phyloP scores from a whole-genome alignment of 2,797 vertebrate genomes.

The Gymnoscopelus braueri region DNA sequence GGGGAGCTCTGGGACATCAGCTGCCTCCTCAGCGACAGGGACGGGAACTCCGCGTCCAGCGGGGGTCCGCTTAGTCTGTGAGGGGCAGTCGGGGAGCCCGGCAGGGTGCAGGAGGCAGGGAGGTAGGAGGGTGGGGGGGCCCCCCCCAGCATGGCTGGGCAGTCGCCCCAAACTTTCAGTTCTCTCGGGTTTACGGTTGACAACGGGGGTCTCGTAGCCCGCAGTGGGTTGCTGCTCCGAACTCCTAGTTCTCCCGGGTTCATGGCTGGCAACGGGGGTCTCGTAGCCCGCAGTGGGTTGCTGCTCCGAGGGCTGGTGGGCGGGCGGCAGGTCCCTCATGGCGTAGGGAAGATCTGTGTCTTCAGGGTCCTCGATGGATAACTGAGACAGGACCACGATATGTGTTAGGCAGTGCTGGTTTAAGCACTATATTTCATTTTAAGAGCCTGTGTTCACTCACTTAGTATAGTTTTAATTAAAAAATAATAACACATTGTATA shows the following conservation, averaged over 20 bases:
- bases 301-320: constrained; percentile 27
- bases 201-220: not conserved
- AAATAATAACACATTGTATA: too few relatives aligned
- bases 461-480: too few relatives aligned
- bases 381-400: constrained; percentile 43
- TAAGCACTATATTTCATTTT: not conserved
- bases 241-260: too few relatives aligned
- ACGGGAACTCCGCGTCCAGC: constrained; percentile 46
- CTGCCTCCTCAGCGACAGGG: constrained; percentile 47
- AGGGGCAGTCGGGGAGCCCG: constrained; percentile 41
- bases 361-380: constrained; percentile 84
- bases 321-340: constrained; percentile 79
- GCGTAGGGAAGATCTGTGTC: constrained; percentile 85
- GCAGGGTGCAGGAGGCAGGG: constrained; percentile 12
- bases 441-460: too few relatives aligned
- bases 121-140: constrained; percentile 27
- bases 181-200: constrained; percentile 37
- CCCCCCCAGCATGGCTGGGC: constrained; percentile 32
- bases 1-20: constrained; percentile 77
- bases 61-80: constrained; percentile 41
- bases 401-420: not conserved
- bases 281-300: constrained; percentile 15
- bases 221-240: constrained; percentile 29
- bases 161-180: constrained; percentile 36
- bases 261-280: too few relatives aligned